Base-by-base conservation (phyloP, 2,113 vertebrate species). In the Ia io region DNA sequence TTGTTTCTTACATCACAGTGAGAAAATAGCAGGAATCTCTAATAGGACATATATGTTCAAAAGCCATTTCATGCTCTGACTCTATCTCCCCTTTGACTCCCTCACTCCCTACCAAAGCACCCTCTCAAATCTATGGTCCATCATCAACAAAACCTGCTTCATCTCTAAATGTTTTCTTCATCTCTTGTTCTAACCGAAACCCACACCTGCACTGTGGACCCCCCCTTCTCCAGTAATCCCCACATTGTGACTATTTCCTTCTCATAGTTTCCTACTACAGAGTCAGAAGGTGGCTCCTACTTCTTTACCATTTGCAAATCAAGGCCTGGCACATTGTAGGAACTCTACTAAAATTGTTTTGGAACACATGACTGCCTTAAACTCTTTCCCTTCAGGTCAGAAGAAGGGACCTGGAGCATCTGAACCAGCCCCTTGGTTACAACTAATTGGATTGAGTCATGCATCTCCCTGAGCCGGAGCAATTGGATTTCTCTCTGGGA, bases 101-200 rank as follows among this genome's bases (percentile, higher is more conserved):
- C 40, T 6, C 16, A 47, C 32, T 61, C 37, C 47, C 5, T 59
- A 69, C 25, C 70, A 59, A 32, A 49, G 47, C 44, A 9, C 18
- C 20, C 25, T 83, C 2, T 56, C 59, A 42, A 90, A 61, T n/a
- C 32, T 28, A 47, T 59, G 20, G 61, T 67, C 32, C 32, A 59
- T 37, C 25, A 40, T n/a, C 47, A 69, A 84, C 37, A 77, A 90
- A 65, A 59, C 28, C 32, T 40, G 47, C 32, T 59, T 70, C 18
- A 77, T 69, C 49, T 77, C 70, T 84, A n/a, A 87, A 69, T n/a
- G 13, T 90, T 90, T 78, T 44, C 63, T 51, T 71, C 37, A 56
- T 32, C 5, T 51, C 13, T 69, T 67, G 7, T 85, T 61, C 63
- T 59, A 70, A 70, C 8, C 63, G 53, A 86, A 80, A 90, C 49